phyloP scores from a whole-genome alignment of 1,140 invertebrate genomes.

The Eurosta solidaginis region DNA sequence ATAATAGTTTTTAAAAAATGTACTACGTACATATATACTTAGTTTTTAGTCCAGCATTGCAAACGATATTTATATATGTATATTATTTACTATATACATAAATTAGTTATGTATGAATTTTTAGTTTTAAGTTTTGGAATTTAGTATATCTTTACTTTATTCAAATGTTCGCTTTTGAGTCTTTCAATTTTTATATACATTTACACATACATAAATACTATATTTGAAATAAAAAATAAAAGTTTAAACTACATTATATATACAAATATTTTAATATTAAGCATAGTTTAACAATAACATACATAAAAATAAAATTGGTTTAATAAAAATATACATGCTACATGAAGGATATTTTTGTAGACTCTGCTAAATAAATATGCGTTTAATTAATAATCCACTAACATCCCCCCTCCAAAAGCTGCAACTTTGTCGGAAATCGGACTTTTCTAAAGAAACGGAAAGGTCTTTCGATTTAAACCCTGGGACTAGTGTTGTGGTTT shows the following conservation, averaged over 20 bases:
- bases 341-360: slow-evolving; percentile 29
- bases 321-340: background rate
- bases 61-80: background rate
- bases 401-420: too few species aligned
- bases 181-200: slow-evolving; percentile 30
- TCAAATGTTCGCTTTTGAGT: slow-evolving; percentile 36
- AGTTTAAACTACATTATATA: background rate
- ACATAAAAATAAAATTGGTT: background rate
- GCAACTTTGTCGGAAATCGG: too few species aligned
- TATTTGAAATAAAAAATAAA: slow-evolving; percentile 5
- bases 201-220: background rate
- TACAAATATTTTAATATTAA: background rate
- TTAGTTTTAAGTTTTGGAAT: slow-evolving; percentile 30
- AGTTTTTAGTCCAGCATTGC: background rate
- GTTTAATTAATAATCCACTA: background rate
- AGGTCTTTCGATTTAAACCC: too few species aligned
- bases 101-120: slow-evolving; percentile 9
- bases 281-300: background rate
- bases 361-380: slow-evolving; percentile 17
- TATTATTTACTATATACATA: background rate
- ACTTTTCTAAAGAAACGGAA: too few species aligned
- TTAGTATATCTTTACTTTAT: slow-evolving; percentile 32
- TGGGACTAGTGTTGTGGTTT: too few species aligned
- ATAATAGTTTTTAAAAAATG: background rate
- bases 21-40: background rate